Base-by-base conservation (phyloP, 1,140 invertebrate species). In the Orius insidiosus region DNA sequence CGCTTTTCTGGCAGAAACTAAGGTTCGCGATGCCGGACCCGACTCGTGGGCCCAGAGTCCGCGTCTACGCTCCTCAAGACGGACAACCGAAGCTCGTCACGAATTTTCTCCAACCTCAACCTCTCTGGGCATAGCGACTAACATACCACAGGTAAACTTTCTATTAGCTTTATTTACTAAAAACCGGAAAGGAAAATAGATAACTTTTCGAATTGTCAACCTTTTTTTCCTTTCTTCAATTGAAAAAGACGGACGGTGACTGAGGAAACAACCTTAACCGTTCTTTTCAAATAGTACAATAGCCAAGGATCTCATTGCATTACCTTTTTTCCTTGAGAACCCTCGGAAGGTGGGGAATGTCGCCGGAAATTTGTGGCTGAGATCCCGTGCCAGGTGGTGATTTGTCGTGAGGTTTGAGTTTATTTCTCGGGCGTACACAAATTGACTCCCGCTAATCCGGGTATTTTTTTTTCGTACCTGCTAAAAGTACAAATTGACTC, bases 1-100 rank as follows among this genome's bases (percentile, higher is more conserved):
- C 85, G 59, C 75, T 84, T 56, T 95, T 95, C 66, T 95, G 89
- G 89, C 78, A 90, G 58, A 93, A 93, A 64, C 68, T 96, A 41
- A 75, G 83, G 55, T 89, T 86, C 57, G 83, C 85, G 14, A 78
- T 94, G 76, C 88, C 89, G 32, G 80, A 85, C 56, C 71, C 76
- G 3, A 58, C 43, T 2, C 15, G 16, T 58, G 61, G 36, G 56
- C 61, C 14, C 47, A 48, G 35, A 47, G 14, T 54, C 48, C 11
- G 31, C 34, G 38, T 36, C 31, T 37, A 39, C 38, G 24, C 35
- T 11, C 43, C 38, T 11, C 45, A 40, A 24, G 40, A 39, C 11
- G 24, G 32, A 16, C 40, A 39, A 19, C 48, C 48, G 2, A 45
- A 46, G 11, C 45, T 46, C 48, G 30, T 50, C 41, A 43, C 41